Percentiles rank a stretch among this genome's conserved stretches.
Conservation (phyloP, 2,888 invertebrate species). For the Heliconius sara region DNA sequence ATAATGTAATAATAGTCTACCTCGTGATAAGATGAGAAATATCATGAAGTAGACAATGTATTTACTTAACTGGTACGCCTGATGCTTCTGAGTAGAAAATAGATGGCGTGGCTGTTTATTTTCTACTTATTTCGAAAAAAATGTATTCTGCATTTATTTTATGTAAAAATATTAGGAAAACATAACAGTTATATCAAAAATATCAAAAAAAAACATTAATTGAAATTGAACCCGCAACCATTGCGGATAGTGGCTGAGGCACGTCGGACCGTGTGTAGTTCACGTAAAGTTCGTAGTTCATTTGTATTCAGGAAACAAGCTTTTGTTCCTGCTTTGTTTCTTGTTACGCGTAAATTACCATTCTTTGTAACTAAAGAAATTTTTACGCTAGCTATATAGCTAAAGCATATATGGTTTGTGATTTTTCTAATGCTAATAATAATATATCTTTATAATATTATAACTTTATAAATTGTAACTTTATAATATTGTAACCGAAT, state of each 20-base stretch:
- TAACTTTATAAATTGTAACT: background rate
- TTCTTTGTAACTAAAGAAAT: slow-evolving; percentile 19
- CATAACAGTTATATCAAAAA: background rate
- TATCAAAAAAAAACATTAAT: background rate
- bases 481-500: background rate
- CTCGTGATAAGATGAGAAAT: no score
- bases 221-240: background rate
- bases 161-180: no score
- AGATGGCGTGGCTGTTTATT: no score
- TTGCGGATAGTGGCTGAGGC: background rate
- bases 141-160: no score
- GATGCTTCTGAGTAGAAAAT: no score
- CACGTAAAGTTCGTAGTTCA: slow-evolving; percentile 3
- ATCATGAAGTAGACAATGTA: no score
- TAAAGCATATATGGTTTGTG: background rate
- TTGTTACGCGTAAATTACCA: slow-evolving; percentile 19
- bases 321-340: slow-evolving; percentile 16
- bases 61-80: no score
- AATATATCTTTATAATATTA: no score
- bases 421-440: background rate
- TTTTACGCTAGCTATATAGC: background rate
- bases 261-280: background rate
- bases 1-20: no score
- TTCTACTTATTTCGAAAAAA: no score
- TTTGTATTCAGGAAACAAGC: slow-evolving; percentile 15